Evolutionary conservation across 2,797 vertebrate genomes (phyloP).

Genomic region (Rhincodon typus): DNA sequence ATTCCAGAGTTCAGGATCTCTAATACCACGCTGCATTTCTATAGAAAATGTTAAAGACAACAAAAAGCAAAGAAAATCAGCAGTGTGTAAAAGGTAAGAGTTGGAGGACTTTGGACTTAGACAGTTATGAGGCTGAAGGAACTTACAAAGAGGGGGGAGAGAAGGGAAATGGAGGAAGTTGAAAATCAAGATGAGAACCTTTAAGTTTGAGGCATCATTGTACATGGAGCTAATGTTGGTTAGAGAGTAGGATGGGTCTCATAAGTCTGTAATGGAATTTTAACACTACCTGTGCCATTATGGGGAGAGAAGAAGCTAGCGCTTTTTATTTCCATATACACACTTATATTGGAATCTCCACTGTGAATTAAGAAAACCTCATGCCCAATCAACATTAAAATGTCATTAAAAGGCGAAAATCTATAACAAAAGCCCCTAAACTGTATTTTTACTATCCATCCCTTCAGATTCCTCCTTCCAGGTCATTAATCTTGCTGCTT

Average conservation of each 20-base stretch:
- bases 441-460: neutral
- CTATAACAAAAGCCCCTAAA: neutral
- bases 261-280: neutral
- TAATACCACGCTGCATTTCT: neutral
- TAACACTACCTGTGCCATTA: neutral
- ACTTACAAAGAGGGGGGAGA: neutral
- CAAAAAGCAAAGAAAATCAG: neutral
- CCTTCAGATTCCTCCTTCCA: conserved; percentile 7
- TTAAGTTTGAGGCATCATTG: neutral
- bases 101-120: neutral
- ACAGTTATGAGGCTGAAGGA: neutral
- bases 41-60: neutral
- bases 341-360: too few species aligned
- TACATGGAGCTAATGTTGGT: neutral
- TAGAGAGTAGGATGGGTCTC: neutral
- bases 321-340: neutral
- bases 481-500: conserved; percentile 9
- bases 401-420: neutral
- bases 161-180: neutral
- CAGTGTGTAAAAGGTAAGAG: neutral
- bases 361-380: too few species aligned
- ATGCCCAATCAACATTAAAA: neutral
- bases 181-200: neutral
- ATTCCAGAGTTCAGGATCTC: neutral
- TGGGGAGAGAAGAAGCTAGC: neutral